Percentiles rank a stretch among this genome's conserved stretches.
Evolutionary conservation across 2,888 invertebrate species (phyloP).

Genomic region (Eupithecia tripunctaria): DNA sequence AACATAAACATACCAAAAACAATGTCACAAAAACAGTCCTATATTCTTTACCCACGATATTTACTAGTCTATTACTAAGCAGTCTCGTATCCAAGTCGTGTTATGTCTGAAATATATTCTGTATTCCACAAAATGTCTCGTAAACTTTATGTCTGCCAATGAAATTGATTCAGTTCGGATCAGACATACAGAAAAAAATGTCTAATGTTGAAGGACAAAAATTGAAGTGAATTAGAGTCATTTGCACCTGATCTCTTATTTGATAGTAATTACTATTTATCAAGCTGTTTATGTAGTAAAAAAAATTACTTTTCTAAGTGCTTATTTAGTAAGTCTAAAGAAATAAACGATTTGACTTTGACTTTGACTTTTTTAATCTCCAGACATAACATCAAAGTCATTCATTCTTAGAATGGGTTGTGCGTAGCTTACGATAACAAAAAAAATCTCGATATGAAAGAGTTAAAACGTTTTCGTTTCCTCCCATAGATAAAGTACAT

Average conservation of each 20-base stretch:
- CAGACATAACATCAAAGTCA: neutral
- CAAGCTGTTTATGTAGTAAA: no score
- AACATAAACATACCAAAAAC: conserved; percentile 22
- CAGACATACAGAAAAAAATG: conserved; percentile 36
- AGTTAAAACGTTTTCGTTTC: no score
- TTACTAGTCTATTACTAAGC: conserved; percentile 36
- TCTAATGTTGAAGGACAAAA: neutral
- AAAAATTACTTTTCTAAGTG: no score
- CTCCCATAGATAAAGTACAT: no score
- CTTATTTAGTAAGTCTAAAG: no score
- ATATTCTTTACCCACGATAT: conserved; percentile 27
- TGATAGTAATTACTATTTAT: no score
- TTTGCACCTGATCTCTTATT: no score
- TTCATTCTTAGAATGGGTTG: neutral
- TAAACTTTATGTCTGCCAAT: conserved; percentile 38
- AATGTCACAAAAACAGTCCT: conserved; percentile 16
- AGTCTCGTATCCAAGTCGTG: conserved; percentile 31
- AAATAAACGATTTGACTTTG: no score
- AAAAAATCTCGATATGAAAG: no score
- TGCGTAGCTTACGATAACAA: neutral
- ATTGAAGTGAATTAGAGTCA: no score
- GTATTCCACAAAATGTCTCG: conserved; percentile 38
- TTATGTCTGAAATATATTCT: conserved; percentile 38
- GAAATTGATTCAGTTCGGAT: conserved; percentile 37
- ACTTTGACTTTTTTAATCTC: neutral